These are phyloP conservation scores for Zosterops pallidus DNA, from an alignment of 2,113 vertebrate genomes.

Conservation along the genomic window DNA sequence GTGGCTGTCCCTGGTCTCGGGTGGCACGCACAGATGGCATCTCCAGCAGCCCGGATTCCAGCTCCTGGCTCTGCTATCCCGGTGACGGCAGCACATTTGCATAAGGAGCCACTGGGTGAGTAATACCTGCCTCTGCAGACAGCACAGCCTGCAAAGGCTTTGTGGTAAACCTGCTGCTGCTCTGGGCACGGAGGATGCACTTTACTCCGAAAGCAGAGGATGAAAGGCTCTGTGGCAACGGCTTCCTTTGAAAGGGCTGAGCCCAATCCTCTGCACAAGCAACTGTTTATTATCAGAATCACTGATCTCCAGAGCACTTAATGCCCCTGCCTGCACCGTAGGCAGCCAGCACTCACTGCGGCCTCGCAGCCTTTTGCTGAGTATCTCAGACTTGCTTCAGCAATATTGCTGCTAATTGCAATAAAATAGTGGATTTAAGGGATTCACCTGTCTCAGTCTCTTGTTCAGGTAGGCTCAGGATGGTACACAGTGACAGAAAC, in stretches of 20 bases:
- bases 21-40: background rate
- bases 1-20: fast-evolving
- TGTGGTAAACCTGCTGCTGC: constrained; percentile 25
- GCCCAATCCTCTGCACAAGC: constrained; percentile 62
- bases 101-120: background rate
- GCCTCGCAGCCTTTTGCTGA: background rate
- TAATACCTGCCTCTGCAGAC: constrained; percentile 1
- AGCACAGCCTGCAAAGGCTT: background rate
- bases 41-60: background rate
- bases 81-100: fast-evolving
- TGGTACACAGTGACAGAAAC: background rate
- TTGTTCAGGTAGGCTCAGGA: background rate
- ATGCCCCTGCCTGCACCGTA: background rate
- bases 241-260: constrained; percentile 65
- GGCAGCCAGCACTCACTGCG: background rate
- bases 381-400: background rate
- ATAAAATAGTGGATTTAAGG: background rate
- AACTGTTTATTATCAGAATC: constrained; percentile 56
- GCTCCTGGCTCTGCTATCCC: background rate
- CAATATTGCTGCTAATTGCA: background rate
- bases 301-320: constrained; percentile 41
- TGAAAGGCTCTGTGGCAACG: constrained; percentile 68
- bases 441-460: background rate
- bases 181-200: constrained; percentile 31
- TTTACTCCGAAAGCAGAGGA: background rate